These are phyloP conservation scores for Agapostemon virescens DNA, from an alignment of 2,888 invertebrate genomes.

Conservation along the genomic window DNA sequence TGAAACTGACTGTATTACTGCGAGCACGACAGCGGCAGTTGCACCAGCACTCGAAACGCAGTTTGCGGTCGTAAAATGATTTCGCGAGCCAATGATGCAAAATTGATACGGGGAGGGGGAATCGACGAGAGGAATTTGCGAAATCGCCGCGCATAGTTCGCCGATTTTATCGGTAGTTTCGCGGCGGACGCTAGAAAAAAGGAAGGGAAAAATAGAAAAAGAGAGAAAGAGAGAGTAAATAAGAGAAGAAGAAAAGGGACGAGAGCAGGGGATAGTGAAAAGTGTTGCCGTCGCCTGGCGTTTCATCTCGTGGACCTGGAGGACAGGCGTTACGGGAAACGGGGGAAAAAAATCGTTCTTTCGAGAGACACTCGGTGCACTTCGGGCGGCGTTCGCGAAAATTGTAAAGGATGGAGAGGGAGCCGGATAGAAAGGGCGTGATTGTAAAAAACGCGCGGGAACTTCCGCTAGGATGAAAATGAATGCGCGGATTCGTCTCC, in stretches of 20 bases:
- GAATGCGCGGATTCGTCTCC: constrained; percentile 54
- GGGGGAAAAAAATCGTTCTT: constrained; percentile 25
- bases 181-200: not conserved
- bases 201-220: not conserved
- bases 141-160: not conserved
- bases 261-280: not conserved
- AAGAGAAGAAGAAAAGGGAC: not conserved
- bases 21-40: not conserved
- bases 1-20: no score
- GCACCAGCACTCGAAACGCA: not conserved
- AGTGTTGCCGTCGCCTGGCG: not conserved
- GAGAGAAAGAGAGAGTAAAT: not conserved
- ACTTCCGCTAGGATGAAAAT: constrained; percentile 58
- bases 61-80: constrained; percentile 24
- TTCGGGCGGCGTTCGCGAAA: constrained; percentile 13
- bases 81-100: not conserved
- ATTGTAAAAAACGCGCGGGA: constrained; percentile 63
- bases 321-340: not conserved
- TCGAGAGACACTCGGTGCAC: constrained; percentile 22
- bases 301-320: constrained; percentile 9
- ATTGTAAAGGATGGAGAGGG: constrained; percentile 42
- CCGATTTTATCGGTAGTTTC: constrained; percentile 10
- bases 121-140: not conserved
- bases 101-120: not conserved
- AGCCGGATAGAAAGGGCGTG: constrained; percentile 45